These are phyloP conservation scores for Harmothoe impar DNA, from an alignment of 2,888 invertebrate genomes.

Conservation along the genomic window DNA sequence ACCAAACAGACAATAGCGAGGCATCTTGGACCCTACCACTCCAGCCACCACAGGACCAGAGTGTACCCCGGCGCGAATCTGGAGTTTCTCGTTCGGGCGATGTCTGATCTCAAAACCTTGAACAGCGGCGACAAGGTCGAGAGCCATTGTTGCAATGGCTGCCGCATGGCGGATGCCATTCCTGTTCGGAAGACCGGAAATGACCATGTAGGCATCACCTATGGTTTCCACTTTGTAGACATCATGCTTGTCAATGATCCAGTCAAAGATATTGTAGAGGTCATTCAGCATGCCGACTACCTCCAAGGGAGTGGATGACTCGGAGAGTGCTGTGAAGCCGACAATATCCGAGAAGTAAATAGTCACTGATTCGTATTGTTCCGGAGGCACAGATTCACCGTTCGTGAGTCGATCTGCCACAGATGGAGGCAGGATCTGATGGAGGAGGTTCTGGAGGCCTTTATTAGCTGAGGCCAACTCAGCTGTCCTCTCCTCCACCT, in stretches of 20 bases:
- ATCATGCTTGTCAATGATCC: slow-evolving; percentile 69
- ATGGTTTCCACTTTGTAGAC: slow-evolving; percentile 70
- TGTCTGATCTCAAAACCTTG: slow-evolving; percentile 67
- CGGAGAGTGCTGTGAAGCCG: slow-evolving; percentile 69
- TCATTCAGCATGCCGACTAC: slow-evolving; percentile 70
- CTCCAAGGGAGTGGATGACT: slow-evolving; percentile 68
- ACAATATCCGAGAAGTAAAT: slow-evolving; percentile 74
- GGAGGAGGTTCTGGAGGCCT: slow-evolving; percentile 75
- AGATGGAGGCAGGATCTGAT: slow-evolving; percentile 75
- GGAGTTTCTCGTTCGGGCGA: slow-evolving; percentile 62
- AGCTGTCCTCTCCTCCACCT: slow-evolving; percentile 75
- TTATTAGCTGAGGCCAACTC: slow-evolving; percentile 73
- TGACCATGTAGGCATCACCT: slow-evolving; percentile 70
- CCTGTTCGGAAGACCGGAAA: slow-evolving; percentile 67
- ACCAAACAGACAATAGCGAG: slow-evolving; percentile 70
- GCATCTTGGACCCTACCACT: slow-evolving; percentile 70
- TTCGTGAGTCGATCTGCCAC: slow-evolving; percentile 73
- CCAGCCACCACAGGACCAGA: slow-evolving; percentile 67
- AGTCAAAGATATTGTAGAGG: slow-evolving; percentile 69
- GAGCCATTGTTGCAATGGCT: slow-evolving; percentile 67
- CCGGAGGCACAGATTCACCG: slow-evolving; percentile 71
- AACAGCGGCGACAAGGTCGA: slow-evolving; percentile 66
- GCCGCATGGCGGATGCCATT: slow-evolving; percentile 68
- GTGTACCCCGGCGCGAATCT: slow-evolving; percentile 67
- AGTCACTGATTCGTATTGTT: slow-evolving; percentile 72